A percentile compares a stretch with the other conserved stretches of the same genome.
These are phyloP conservation scores for Zelostemma sp. DNA, from an alignment of 1,140 invertebrate species.

Conservation along the genomic window DNA sequence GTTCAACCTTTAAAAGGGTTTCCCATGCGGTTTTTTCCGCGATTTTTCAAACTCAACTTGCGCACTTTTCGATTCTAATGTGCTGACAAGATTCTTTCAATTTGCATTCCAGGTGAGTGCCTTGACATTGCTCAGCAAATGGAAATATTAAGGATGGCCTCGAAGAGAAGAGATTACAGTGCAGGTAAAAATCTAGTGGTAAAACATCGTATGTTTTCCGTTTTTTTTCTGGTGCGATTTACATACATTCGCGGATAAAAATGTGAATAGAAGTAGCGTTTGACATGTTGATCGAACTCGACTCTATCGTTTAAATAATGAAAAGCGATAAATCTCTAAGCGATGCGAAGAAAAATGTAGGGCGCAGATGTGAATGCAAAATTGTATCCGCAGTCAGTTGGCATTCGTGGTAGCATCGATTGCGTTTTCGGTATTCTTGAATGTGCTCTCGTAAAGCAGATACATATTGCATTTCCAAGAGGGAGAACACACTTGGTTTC, in stretches of 20 bases:
- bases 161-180: constrained; percentile 39
- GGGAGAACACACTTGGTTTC: constrained; percentile 22
- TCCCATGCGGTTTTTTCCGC: not conserved
- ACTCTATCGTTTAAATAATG: no score
- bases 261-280: not conserved
- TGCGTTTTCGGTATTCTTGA: constrained; percentile 38
- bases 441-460: constrained; percentile 20
- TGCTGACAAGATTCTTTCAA: not conserved
- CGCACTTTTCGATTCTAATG: not conserved
- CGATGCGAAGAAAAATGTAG: constrained; percentile 15
- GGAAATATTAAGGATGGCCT: constrained; percentile 27
- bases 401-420: constrained; percentile 41
- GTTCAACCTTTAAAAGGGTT: not conserved
- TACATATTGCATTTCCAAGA: constrained; percentile 38
- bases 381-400: constrained; percentile 25
- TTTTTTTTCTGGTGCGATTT: not conserved
- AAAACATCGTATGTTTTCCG: not conserved
- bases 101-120: constrained; percentile 43
- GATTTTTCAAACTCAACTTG: not conserved
- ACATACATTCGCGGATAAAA: not conserved
- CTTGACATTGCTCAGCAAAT: constrained; percentile 34
- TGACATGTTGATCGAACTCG: no score
- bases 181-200: constrained; percentile 31
- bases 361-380: not conserved
- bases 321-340: no score